phyloP scores from a whole-genome alignment of 1,140 invertebrate species.

The Drosophila bifasciata region DNA sequence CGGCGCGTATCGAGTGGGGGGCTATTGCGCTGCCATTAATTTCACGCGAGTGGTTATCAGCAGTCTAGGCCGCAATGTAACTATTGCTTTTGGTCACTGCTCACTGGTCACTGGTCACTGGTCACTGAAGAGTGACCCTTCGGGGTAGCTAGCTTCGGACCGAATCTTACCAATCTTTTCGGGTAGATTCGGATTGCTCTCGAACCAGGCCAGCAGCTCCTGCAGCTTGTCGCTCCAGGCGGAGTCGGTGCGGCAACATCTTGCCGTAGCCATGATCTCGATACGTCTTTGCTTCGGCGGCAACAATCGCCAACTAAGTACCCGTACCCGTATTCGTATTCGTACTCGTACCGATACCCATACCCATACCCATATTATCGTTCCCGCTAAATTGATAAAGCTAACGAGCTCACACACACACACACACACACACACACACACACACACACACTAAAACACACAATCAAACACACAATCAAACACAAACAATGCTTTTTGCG shows the following conservation, averaged over 20 bases:
- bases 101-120: not conserved
- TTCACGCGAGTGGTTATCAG: constrained; percentile 36
- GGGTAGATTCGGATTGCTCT: constrained; percentile 65
- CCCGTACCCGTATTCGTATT: too few relatives aligned
- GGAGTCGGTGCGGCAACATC: not conserved
- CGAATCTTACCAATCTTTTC: constrained; percentile 67
- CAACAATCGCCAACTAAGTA: too few relatives aligned
- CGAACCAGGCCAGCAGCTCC: constrained; percentile 67
- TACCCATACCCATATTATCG: not conserved
- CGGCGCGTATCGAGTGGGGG: constrained; percentile 14
- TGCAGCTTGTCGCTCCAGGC: constrained; percentile 43
- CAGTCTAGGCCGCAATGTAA: constrained; percentile 19
- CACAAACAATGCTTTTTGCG: too few relatives aligned
- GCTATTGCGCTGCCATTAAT: constrained; percentile 30
- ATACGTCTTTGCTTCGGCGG: too few relatives aligned
- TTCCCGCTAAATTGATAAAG: constrained; percentile 47
- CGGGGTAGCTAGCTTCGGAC: not conserved
- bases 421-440: not conserved
- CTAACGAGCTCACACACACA: constrained; percentile 17
- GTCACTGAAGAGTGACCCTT: not conserved
- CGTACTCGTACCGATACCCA: not conserved
- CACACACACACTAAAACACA: not conserved
- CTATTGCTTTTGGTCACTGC: not conserved
- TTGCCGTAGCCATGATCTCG: too few relatives aligned
- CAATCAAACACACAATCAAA: not conserved